Evolutionary conservation across 2,113 vertebrate species (phyloP), one percentile per base, ranked within the genome.

Genomic region (Gymnogyps californianus): DNA sequence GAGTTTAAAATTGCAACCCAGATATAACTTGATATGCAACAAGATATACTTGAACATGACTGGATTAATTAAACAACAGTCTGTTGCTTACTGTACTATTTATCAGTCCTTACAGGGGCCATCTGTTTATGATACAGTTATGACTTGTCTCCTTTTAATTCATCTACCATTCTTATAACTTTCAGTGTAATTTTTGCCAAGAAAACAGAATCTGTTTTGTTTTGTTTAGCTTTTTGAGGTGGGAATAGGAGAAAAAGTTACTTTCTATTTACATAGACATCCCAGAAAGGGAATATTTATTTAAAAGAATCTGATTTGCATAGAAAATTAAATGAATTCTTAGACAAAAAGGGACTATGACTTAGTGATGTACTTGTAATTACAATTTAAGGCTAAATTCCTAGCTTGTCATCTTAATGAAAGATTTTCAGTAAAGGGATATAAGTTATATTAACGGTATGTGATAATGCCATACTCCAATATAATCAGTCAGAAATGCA

Each of bases 111-210:
- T 97, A 84, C 67, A 55, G 14, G n/a, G 14, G 3, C 22, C 59
- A 44, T 84, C 83, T 81, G 47, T 74, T 96, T 94, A 76, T 88
- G 46, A 49, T 59, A 59, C 51, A 82, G 44, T 85, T 95, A 84
- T 85, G 72, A 91, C 74, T 94, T 95, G 71, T 93, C 59, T 94
- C n/a, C 51, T 96, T 96, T 89, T 62, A 92, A 95, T 83, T 85
- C 8, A 32, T 78, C 57, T 95, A 83, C 57, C 21, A 13, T 90
- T 96, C 59, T 80, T 47, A 58, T 21, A 93, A 93, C 20, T 94
- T 95, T 34, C 38, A 24, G 26, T 94, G 38, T 81, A 34, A 80
- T 91, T 98, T 96, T 46, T 13, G 22, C 46, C 28, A 94, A 85
- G 42, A 90, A 74, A 89, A 93, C 61, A 67, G 64, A 49, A 59